Conservation (phyloP, 2,888 invertebrate species). For the Oxycera nigricornis region DNA sequence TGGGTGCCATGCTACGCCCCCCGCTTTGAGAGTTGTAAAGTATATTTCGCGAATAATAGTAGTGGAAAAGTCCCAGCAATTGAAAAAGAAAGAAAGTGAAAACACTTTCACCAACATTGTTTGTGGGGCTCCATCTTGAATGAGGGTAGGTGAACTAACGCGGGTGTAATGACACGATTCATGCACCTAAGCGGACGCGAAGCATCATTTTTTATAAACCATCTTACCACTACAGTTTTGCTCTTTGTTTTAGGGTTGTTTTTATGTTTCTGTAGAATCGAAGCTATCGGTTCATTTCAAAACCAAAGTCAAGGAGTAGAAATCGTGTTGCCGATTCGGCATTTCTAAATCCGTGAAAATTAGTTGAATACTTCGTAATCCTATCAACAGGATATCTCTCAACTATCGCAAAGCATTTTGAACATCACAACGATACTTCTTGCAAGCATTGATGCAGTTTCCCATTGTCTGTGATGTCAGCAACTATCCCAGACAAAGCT, state of each 20-base stretch:
- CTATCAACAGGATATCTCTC: no score
- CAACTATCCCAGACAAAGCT: no score
- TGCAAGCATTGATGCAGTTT: no score
- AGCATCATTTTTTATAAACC: constrained; percentile 1
- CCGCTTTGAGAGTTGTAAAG: neutral
- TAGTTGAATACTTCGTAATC: no score
- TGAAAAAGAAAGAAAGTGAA: constrained; percentile 33
- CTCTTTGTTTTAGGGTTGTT: constrained; percentile 12
- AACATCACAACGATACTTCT: no score
- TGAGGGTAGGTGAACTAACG: constrained; percentile 23
- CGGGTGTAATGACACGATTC: constrained; percentile 28
- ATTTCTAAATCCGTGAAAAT: no score
- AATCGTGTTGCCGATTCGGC: neutral
- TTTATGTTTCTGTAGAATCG: neutral
- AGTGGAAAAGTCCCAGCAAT: constrained; percentile 10
- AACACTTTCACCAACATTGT: constrained; percentile 22
- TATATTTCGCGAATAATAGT: neutral
- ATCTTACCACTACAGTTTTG: neutral
- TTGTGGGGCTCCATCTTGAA: neutral
- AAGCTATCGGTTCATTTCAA: neutral
- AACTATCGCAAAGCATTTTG: no score
- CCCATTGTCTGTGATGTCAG: no score
- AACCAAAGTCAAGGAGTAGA: constrained; percentile 15
- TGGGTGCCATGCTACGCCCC: constrained; percentile 12
- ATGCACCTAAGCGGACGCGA: neutral